Conservation (phyloP, 2,113 vertebrate genomes). For the Echinops telfairi region DNA sequence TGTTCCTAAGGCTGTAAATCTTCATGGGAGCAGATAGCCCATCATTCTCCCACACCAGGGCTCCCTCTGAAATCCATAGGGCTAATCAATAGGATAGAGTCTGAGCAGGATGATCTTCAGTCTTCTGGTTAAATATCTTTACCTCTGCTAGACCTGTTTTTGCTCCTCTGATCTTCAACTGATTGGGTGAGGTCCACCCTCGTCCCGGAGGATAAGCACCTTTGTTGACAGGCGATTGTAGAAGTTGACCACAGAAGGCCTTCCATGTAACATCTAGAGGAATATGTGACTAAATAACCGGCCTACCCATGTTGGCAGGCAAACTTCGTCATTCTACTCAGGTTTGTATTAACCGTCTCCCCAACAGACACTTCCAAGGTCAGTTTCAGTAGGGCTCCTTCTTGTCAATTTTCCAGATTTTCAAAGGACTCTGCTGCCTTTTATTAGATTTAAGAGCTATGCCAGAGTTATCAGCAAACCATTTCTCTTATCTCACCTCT, state of each 20-base stretch:
- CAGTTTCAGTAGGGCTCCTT: not conserved
- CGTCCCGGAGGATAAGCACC: not conserved
- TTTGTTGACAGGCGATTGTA: not conserved
- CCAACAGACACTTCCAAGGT: not conserved
- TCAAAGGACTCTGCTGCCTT: not conserved
- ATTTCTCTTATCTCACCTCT: not conserved
- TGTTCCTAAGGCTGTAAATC: no score
- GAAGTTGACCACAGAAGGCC: not conserved
- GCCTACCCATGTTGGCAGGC: not conserved
- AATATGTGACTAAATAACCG: not conserved
- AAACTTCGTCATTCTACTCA: not conserved
- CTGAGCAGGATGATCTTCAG: not conserved
- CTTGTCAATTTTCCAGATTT: not conserved
- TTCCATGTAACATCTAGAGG: not conserved
- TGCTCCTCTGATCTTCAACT: not conserved
- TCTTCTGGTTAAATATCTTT: not conserved
- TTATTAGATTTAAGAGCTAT: not conserved
- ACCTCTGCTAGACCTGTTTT: not conserved
- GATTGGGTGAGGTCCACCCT: not conserved
- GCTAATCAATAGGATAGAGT: not conserved
- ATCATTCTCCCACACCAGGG: no score
- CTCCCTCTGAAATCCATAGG: not conserved
- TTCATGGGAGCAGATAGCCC: no score
- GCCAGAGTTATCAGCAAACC: not conserved
- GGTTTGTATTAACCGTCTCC: not conserved